Conservation (phyloP, 2,888 invertebrate genomes). For the Drosophila merina region DNA sequence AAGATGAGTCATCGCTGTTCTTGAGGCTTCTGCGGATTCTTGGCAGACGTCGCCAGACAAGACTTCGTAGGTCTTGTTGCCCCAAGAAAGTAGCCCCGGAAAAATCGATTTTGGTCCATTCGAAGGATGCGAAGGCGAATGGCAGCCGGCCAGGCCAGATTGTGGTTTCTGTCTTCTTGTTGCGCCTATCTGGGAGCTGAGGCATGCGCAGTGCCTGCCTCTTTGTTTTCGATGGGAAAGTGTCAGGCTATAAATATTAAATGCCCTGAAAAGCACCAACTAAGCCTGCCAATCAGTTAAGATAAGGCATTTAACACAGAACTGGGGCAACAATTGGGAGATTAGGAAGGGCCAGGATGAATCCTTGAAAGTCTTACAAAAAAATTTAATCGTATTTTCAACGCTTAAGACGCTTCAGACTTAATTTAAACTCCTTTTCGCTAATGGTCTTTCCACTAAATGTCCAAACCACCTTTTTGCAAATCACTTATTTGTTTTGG, state of each 20-base stretch:
- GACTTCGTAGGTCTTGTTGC: not conserved
- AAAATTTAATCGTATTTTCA: not conserved
- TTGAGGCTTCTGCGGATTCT: not conserved
- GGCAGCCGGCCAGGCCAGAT: slow-evolving; percentile 9
- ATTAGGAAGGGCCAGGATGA: not conserved
- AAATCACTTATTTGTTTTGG: slow-evolving; percentile 21
- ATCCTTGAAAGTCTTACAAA: too few species aligned
- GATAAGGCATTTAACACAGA: slow-evolving; percentile 2
- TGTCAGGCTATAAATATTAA: slow-evolving; percentile 32
- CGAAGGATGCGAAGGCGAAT: slow-evolving; percentile 4
- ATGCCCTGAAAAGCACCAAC: slow-evolving; percentile 15
- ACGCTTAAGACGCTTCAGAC: not conserved
- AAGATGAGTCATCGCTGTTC: slow-evolving; percentile 37
- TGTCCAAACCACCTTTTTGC: slow-evolving; percentile 5
- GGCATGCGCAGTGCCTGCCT: slow-evolving; percentile 23
- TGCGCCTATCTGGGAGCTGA: slow-evolving; percentile 18
- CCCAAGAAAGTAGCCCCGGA: not conserved
- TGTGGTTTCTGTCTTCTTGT: slow-evolving; percentile 33
- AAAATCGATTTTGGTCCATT: slow-evolving; percentile 32
- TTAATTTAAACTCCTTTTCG: not conserved
- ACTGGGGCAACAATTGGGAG: slow-evolving; percentile 12
- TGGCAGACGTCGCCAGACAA: slow-evolving; percentile 1
- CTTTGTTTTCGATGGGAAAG: slow-evolving; percentile 18
- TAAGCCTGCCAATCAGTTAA: slow-evolving; percentile 34
- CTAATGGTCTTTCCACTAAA: not conserved